Conservation (phyloP, 2,797 vertebrate genomes). For the Neostethus bicornis region DNA sequence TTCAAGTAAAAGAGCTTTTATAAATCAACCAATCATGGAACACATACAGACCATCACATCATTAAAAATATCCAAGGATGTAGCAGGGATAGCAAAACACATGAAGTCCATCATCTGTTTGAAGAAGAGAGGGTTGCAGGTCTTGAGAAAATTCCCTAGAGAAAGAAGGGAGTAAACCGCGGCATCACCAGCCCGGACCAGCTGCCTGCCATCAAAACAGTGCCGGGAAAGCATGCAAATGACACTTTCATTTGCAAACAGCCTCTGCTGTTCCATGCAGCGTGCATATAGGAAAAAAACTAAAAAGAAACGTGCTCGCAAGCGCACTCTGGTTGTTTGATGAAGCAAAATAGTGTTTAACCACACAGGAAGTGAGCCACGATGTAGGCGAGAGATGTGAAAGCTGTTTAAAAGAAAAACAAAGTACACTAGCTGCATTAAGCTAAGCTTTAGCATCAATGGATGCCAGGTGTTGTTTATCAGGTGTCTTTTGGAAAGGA, state of each 20-base stretch:
- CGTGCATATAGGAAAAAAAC: constrained; percentile 38
- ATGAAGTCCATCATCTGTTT: background rate
- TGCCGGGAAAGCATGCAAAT: constrained; percentile 75
- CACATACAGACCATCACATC: too few species aligned
- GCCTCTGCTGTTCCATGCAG: constrained; percentile 56
- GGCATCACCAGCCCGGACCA: constrained; percentile 25
- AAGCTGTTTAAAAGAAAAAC: constrained; percentile 1
- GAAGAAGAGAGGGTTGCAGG: background rate
- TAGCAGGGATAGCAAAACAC: background rate
- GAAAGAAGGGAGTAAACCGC: constrained; percentile 32
- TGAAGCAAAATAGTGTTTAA: constrained; percentile 28
- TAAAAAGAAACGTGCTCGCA: constrained; percentile 25
- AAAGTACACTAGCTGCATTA: background rate
- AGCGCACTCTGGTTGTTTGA: constrained; percentile 21
- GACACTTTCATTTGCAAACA: constrained; percentile 64
- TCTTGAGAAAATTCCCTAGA: constrained; percentile 18
- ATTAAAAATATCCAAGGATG: too few species aligned
- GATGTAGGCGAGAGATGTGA: constrained; percentile 12
- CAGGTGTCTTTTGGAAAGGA: background rate
- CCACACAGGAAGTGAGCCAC: constrained; percentile 66
- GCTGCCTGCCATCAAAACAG: constrained; percentile 20
- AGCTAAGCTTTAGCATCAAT: background rate
- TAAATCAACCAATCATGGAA: background rate
- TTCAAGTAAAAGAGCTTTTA: background rate
- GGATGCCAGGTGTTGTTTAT: background rate